Evolutionary conservation across 2,113 vertebrate genomes (phyloP).

Genomic region (Kobus ellipsiprymnus): DNA sequence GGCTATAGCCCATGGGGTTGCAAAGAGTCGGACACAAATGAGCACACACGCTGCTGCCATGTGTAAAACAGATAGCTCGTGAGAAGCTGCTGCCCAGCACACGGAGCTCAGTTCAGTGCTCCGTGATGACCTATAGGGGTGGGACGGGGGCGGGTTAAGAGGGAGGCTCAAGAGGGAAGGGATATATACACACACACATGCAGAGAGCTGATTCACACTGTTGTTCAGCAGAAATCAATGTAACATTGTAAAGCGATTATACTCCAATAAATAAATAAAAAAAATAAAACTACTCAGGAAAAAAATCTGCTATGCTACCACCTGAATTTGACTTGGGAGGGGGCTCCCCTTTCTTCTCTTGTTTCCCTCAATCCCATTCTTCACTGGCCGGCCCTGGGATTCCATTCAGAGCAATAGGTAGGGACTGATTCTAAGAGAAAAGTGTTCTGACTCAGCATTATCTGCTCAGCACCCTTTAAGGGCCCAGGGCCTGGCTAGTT

Average conservation of each 20-base stretch:
- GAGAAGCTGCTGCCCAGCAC: neutral
- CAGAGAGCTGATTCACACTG: neutral
- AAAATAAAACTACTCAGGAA: neutral
- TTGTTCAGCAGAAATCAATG: neutral
- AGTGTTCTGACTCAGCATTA: neutral
- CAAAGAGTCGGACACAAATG: neutral
- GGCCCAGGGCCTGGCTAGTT: neutral
- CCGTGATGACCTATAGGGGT: neutral
- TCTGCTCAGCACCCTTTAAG: neutral
- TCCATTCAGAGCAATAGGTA: neutral
- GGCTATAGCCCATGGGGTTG: neutral
- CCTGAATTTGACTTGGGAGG: neutral
- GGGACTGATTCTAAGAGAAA: neutral
- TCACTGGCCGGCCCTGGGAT: neutral
- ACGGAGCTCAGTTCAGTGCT: neutral
- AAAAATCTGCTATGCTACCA: neutral
- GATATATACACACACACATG: neutral
- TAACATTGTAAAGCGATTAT: neutral
- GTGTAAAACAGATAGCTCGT: neutral
- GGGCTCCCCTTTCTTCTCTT: neutral
- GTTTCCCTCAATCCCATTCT: no score
- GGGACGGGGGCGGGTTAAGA: fast-evolving
- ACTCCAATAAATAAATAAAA: neutral
- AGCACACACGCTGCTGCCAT: neutral
- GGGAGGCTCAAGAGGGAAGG: neutral